Percentiles rank a stretch among this genome's conserved stretches.
Evolutionary conservation across 2,888 invertebrate genomes (phyloP).

Genomic region (Archips xylosteana): DNA sequence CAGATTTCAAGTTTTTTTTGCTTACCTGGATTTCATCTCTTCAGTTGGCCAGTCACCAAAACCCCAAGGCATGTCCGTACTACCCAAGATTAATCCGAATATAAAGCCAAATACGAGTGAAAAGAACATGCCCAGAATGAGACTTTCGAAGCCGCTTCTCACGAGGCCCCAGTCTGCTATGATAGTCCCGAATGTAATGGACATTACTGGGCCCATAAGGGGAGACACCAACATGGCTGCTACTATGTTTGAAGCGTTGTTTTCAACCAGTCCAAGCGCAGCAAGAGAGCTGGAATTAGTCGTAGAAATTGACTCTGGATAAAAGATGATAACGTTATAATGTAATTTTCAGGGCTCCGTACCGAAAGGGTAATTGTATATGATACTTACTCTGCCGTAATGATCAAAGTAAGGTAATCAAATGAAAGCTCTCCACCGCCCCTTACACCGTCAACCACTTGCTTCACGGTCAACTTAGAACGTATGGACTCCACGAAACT

Average conservation of each 20-base stretch:
- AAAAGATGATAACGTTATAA: not conserved
- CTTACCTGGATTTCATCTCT: constrained; percentile 91
- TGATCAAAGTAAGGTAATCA: constrained; percentile 91
- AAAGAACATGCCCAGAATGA: constrained; percentile 89
- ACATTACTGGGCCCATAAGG: constrained; percentile 94
- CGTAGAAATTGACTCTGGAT: not conserved
- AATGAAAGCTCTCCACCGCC: constrained; percentile 93
- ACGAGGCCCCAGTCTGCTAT: constrained; percentile 90
- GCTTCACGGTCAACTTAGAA: constrained; percentile 92
- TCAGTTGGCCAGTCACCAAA: constrained; percentile 91
- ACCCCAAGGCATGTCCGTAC: constrained; percentile 91
- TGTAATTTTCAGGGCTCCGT: no score
- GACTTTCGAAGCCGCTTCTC: constrained; percentile 89
- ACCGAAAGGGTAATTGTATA: no score
- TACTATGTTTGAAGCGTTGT: constrained; percentile 92
- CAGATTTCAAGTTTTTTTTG: not conserved
- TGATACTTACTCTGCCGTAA: constrained; percentile 92
- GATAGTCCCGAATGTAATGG: constrained; percentile 93
- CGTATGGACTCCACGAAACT: constrained; percentile 91
- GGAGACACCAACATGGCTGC: constrained; percentile 92
- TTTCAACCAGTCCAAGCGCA: constrained; percentile 93
- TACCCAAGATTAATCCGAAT: constrained; percentile 90
- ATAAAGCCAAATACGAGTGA: constrained; percentile 92
- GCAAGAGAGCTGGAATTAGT: constrained; percentile 88
- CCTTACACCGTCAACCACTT: constrained; percentile 92